Percentiles rank a stretch among this genome's conserved stretches.
Conservation (phyloP, 2,797 vertebrate species). For the Alectoris magna region DNA sequence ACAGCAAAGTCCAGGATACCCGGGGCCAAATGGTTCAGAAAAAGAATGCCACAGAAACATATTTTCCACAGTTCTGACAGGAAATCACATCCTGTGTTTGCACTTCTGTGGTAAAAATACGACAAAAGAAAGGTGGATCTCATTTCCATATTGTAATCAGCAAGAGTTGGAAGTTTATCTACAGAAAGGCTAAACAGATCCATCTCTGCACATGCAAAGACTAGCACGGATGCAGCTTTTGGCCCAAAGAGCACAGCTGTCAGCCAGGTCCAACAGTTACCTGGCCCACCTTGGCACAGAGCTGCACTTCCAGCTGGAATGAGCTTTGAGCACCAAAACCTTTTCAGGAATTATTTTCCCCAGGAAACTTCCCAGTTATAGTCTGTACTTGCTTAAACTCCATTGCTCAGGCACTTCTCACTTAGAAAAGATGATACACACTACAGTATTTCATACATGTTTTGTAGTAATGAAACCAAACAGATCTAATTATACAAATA, state of each 20-base stretch:
- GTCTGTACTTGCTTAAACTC: constrained; percentile 71
- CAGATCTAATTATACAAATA: neutral
- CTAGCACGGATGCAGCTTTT: neutral
- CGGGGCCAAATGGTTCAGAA: neutral
- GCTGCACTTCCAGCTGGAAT: neutral
- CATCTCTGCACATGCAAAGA: neutral
- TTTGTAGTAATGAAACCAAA: neutral
- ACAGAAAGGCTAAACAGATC: neutral
- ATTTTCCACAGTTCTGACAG: neutral
- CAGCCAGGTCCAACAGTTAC: neutral
- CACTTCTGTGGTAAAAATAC: neutral
- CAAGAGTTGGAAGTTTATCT: neutral
- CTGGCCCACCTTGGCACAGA: neutral
- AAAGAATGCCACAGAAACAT: neutral
- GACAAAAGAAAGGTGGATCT: neutral
- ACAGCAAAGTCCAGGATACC: neutral
- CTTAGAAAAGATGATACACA: neutral
- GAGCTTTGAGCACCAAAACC: constrained; percentile 83
- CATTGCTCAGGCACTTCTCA: constrained; percentile 81
- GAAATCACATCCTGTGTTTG: neutral
- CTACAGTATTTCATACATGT: neutral
- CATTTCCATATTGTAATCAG: neutral
- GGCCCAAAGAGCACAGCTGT: neutral
- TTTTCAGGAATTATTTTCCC: constrained; percentile 75
- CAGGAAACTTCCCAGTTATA: neutral